Base-by-base conservation (phyloP, 1,140 invertebrate genomes). In the Tenebrio molitor region DNA sequence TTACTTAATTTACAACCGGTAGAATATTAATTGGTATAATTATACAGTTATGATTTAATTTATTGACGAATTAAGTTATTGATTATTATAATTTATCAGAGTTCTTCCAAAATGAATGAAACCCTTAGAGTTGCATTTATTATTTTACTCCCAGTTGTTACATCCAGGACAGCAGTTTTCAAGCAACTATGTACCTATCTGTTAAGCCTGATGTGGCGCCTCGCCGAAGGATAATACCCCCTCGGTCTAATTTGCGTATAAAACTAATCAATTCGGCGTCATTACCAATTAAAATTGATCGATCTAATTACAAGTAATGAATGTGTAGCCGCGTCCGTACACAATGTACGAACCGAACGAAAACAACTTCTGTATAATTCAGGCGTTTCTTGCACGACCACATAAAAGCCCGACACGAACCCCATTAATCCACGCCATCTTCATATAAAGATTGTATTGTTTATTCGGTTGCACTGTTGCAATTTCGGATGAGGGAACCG, bases 341-440 rank as follows among this genome's bases (percentile, higher is more conserved):
- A 58, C 50, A 58, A 19, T 65, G 14, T 41, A 5, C 63, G 39
- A 17, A 34, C 10, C 29, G 29, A 33, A n/a, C 36, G 36, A 39
- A 39, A 39, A 25, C 62, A 64, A 64, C 25, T 64, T 12, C 62
- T 64, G 62, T 33, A 41, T 67, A 67, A 67, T 25, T 17, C n/a
- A 2, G 12, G 15, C 12, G 33, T 39, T 65, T 65, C 62, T 65
- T 39, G 62, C 39, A 42, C 23, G 34, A 65, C 39, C 39, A 71
- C 46, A 63, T 44, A 71, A 64, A 71, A 58, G 63, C 36, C 21
- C 46, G 3, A n/a, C 46, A 62, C 34, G 10, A 17, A 25, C 46
- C 36, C 41, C 29, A 72, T 72, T 63, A 72, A 72, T 72, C 70
- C 23, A 64, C 46, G 70, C 15, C 70, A 67, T n/a, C 19, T 39